phyloP scores from a whole-genome alignment of 2,797 vertebrate genomes.

The Pangasius mekongensis region DNA sequence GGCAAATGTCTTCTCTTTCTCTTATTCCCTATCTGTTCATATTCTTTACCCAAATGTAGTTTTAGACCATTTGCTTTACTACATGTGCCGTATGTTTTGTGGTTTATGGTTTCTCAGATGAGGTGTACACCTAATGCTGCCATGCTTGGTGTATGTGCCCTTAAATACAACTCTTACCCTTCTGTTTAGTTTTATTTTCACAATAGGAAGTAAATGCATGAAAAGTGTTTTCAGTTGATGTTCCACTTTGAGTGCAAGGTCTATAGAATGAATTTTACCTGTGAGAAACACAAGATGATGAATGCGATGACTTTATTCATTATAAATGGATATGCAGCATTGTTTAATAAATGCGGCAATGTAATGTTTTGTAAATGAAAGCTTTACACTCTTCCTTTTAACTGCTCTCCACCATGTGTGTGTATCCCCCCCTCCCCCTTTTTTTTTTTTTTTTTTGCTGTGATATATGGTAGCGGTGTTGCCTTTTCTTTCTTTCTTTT shows the following conservation, averaged over 20 bases:
- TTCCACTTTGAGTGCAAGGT: constrained; percentile 43
- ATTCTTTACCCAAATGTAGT: constrained; percentile 52
- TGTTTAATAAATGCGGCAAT: constrained; percentile 47
- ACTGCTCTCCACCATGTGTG: constrained; percentile 46
- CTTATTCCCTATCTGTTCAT: constrained; percentile 61
- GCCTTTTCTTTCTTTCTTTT: constrained; percentile 16
- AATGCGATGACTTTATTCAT: constrained; percentile 39
- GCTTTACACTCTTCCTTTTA: constrained; percentile 53
- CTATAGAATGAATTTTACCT: constrained; percentile 31
- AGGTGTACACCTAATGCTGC: constrained; percentile 55
- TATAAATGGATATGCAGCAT: constrained; percentile 45
- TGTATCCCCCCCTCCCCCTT: constrained; percentile 39
- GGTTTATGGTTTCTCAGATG: constrained; percentile 39
- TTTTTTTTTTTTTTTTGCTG: constrained; percentile 33
- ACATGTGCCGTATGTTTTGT: constrained; percentile 40
- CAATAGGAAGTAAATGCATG: constrained; percentile 58
- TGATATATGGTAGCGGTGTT: constrained; percentile 60
- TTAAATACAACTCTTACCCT: constrained; percentile 21
- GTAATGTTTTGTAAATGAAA: constrained; percentile 60
- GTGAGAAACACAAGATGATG: constrained; percentile 45
- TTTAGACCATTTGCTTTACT: constrained; percentile 40
- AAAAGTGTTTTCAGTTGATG: constrained; percentile 51
- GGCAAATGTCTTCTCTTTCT: constrained; percentile 53
- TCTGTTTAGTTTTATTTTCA: constrained; percentile 49
- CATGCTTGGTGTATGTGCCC: constrained; percentile 53